phyloP scores from a whole-genome alignment of 2,888 invertebrate species.

The Ptychoptera contaminata region DNA sequence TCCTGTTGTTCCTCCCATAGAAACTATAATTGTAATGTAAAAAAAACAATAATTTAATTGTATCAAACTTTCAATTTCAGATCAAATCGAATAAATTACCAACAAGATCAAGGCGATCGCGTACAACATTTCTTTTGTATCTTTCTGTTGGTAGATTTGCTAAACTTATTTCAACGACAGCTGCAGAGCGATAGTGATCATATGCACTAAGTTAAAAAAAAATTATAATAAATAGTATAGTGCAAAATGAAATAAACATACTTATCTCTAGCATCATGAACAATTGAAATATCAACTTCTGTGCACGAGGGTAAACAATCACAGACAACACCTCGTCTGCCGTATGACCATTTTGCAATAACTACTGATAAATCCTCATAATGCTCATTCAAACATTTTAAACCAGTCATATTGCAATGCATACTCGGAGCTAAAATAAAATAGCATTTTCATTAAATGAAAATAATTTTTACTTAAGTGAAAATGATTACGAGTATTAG shows the following conservation, averaged over 20 bases:
- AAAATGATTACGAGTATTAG: conserved; percentile 35
- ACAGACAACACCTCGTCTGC: conserved; percentile 44
- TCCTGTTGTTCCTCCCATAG: conserved; percentile 48
- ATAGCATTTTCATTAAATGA: background rate
- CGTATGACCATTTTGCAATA: conserved; percentile 46
- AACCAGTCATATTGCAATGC: conserved; percentile 47
- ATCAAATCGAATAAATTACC: conserved; percentile 33
- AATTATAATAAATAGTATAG: background rate
- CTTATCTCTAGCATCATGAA: conserved; percentile 32
- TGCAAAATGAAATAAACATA: conserved; percentile 7
- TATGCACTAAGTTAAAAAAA: conserved; percentile 14
- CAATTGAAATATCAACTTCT: conserved; percentile 49
- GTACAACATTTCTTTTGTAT: conserved; percentile 55
- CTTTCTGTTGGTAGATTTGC: conserved; percentile 50
- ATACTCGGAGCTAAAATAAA: conserved; percentile 9
- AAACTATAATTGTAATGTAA: conserved; percentile 36
- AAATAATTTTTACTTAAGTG: background rate
- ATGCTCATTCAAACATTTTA: conserved; percentile 45
- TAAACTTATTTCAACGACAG: conserved; percentile 43
- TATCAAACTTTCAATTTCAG: background rate
- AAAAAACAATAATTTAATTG: background rate
- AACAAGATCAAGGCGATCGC: conserved; percentile 55
- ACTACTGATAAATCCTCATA: conserved; percentile 45
- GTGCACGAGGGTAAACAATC: conserved; percentile 55
- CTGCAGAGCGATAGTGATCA: conserved; percentile 18